phyloP scores from a whole-genome alignment of 2,888 invertebrate genomes.

The Chydorus sphaericus region DNA sequence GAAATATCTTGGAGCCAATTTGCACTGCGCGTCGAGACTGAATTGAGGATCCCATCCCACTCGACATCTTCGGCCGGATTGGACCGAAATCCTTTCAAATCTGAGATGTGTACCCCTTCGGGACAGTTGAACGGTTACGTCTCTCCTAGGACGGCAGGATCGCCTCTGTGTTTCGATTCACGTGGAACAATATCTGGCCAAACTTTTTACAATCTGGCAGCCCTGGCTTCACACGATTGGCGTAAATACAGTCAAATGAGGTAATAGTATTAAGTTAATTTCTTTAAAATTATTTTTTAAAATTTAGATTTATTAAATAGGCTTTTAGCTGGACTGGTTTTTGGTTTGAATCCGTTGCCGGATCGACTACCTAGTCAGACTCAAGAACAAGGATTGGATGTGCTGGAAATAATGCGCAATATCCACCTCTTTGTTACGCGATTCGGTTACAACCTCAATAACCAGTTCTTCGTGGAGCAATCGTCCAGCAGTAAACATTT shows the following conservation, averaged over 20 bases:
- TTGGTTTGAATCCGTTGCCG: slow-evolving; percentile 65
- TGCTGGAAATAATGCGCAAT: slow-evolving; percentile 91
- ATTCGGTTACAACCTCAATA: slow-evolving; percentile 88
- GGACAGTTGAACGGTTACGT: not conserved
- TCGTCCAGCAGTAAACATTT: slow-evolving; percentile 82
- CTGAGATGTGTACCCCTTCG: not conserved
- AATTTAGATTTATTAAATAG: too few species aligned
- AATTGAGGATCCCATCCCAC: slow-evolving; percentile 80
- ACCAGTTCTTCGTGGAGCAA: slow-evolving; percentile 88
- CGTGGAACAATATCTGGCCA: slow-evolving; percentile 84
- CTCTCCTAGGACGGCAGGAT: not conserved
- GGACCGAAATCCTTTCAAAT: slow-evolving; percentile 49
- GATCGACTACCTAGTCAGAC: slow-evolving; percentile 92
- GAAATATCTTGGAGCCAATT: slow-evolving; percentile 41
- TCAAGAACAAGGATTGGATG: slow-evolving; percentile 90
- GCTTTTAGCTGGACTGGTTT: slow-evolving; percentile 71
- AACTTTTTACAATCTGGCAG: slow-evolving; percentile 93
- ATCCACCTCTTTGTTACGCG: slow-evolving; percentile 86
- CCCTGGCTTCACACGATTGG: slow-evolving; percentile 95
- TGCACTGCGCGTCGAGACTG: slow-evolving; percentile 82
- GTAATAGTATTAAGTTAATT: too few species aligned
- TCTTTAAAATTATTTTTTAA: too few species aligned
- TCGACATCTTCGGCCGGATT: too few species aligned
- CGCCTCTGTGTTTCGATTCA: slow-evolving; percentile 27
- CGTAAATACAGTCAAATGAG: slow-evolving; percentile 95